Conservation (phyloP, 1,140 invertebrate genomes). For the Drosophila oshimai region DNA sequence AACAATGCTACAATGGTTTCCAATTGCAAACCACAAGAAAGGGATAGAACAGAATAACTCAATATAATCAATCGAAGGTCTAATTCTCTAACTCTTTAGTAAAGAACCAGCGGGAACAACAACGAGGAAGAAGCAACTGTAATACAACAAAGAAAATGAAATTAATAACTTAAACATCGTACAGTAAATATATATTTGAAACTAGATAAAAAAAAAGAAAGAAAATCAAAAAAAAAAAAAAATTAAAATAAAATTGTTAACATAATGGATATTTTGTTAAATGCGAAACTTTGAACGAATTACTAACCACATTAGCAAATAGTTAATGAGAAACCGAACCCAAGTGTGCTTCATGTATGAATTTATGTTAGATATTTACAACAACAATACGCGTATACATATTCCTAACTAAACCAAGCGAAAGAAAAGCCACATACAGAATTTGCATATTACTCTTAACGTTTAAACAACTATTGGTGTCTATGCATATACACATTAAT, state of each 20-base stretch:
- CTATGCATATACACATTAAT: conserved; percentile 50
- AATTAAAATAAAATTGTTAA: conserved; percentile 58
- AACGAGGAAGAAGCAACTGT: conserved; percentile 80
- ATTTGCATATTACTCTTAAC: conserved; percentile 66
- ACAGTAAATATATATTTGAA: conserved; percentile 48
- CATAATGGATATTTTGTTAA: conserved; percentile 67
- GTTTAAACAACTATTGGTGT: conserved; percentile 71
- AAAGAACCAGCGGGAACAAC: conserved; percentile 79
- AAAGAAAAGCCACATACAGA: conserved; percentile 43
- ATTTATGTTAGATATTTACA: conserved; percentile 80
- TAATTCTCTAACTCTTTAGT: conserved; percentile 49
- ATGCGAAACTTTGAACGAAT: conserved; percentile 30
- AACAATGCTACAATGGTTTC: conserved; percentile 50
- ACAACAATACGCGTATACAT: conserved; percentile 47
- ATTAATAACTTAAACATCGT: conserved; percentile 45
- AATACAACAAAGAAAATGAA: conserved; percentile 50
- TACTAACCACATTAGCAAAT: conserved; percentile 44
- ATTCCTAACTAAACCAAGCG: conserved; percentile 43
- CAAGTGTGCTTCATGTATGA: conserved; percentile 82
- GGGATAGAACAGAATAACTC: conserved; percentile 6
- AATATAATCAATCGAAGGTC: conserved; percentile 32
- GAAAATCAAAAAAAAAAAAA: conserved; percentile 11
- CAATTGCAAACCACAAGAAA: conserved; percentile 40
- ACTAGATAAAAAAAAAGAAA: conserved; percentile 25
- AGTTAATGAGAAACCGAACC: conserved; percentile 68